phyloP scores from a whole-genome alignment of 2,113 vertebrate species.

The Ondatra zibethicus region DNA sequence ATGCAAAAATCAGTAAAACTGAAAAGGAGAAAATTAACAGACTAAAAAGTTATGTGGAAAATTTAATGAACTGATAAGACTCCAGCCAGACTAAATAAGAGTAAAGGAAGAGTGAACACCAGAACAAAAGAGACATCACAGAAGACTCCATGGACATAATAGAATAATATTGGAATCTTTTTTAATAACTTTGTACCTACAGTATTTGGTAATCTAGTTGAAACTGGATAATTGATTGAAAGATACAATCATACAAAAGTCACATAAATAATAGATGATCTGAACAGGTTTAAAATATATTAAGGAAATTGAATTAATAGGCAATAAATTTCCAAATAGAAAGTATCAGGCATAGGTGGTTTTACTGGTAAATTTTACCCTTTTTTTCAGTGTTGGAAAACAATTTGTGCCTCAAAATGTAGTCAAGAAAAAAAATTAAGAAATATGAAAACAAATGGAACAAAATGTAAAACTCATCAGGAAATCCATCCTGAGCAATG shows the following conservation, averaged over 20 bases:
- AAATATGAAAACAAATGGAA: not conserved
- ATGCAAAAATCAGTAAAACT: not conserved
- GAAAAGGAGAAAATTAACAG: not conserved
- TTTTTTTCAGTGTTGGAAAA: not conserved
- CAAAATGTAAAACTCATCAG: not conserved
- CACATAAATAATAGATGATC: not conserved
- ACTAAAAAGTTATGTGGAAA: not conserved
- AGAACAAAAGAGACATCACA: not conserved
- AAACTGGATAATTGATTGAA: not conserved
- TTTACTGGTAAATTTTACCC: not conserved
- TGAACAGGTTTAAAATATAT: not conserved
- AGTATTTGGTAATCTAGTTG: not conserved
- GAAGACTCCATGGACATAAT: not conserved
- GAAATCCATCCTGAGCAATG: not conserved
- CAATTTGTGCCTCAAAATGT: not conserved
- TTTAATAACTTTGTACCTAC: not conserved
- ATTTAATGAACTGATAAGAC: not conserved
- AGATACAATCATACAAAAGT: not conserved
- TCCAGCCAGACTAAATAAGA: not conserved
- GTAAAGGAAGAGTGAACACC: too few species aligned
- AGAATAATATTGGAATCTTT: not conserved
- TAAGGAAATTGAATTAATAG: not conserved
- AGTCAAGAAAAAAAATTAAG: not conserved
- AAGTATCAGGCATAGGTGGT: not conserved
- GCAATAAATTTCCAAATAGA: not conserved